phyloP scores from a whole-genome alignment of 2,797 vertebrate species.

The Sitta carolinensis region DNA sequence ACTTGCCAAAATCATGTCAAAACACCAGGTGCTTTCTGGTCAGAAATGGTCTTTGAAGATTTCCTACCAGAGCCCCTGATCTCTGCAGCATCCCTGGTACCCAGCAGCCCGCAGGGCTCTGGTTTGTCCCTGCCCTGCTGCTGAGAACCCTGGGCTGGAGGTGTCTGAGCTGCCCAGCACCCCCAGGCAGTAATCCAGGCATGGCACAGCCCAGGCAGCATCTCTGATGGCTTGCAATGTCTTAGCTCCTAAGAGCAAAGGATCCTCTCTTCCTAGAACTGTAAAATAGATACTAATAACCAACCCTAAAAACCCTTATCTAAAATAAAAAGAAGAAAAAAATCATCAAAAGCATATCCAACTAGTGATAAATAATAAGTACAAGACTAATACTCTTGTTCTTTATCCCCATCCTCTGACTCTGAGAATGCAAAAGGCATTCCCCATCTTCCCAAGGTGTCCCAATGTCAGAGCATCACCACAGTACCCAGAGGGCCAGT shows the following conservation, averaged over 20 bases:
- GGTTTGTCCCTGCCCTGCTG: not conserved
- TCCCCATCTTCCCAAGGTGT: not conserved
- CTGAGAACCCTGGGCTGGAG: not conserved
- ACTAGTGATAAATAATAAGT: not conserved
- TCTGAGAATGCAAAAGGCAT: not conserved
- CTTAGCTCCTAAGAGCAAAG: not conserved
- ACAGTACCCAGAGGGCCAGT: not conserved
- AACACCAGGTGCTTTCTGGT: not conserved
- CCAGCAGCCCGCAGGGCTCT: not conserved
- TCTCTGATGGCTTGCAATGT: not conserved
- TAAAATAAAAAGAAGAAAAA: not conserved
- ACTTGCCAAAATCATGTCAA: not conserved
- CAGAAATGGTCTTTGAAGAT: not conserved
- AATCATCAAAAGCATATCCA: not conserved
- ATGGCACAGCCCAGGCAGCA: not conserved
- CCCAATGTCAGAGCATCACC: rapidly evolving
- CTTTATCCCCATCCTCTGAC: not conserved
- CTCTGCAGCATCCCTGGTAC: not conserved
- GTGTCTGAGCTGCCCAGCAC: not conserved
- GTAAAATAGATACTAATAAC: not conserved
- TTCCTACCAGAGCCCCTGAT: not conserved
- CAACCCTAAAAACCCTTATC: not conserved
- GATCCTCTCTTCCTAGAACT: not conserved
- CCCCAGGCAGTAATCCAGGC: not conserved
- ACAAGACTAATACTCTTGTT: not conserved